A percentile compares a stretch with the other conserved stretches of the same genome.
Conservation (phyloP, 2,113 vertebrate genomes). For the Oncorhynchus nerka region DNA sequence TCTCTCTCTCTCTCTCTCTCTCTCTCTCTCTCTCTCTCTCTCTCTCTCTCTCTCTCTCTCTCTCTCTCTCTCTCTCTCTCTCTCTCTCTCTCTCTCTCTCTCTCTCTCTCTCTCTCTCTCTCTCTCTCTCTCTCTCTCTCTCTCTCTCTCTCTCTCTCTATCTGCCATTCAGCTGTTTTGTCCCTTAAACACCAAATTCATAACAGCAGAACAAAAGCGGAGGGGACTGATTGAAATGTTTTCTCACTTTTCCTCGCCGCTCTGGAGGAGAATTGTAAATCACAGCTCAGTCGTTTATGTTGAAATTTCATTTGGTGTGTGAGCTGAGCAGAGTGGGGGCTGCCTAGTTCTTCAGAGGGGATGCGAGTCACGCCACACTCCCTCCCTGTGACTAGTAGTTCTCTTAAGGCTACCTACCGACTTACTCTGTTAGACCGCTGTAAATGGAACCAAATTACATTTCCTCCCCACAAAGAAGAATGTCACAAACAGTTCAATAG, state of each 20-base stretch:
- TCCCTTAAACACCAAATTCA: constrained; percentile 71
- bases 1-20: background rate
- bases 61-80: background rate
- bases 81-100: constrained; percentile 9
- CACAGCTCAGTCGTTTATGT: constrained; percentile 70
- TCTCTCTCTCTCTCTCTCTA: constrained; percentile 6
- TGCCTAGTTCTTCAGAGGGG: constrained; percentile 59
- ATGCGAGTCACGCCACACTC: constrained; percentile 41
- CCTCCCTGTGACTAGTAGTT: constrained; percentile 38
- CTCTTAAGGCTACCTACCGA: constrained; percentile 61
- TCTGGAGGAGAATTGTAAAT: constrained; percentile 69
- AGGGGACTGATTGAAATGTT: constrained; percentile 70
- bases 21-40: background rate
- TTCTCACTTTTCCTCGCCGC: constrained; percentile 65
- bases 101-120: no score
- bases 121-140: no score
- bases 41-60: background rate
- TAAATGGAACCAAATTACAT: constrained; percentile 70
- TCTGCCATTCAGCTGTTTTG: constrained; percentile 53
- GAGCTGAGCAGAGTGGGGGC: constrained; percentile 43
- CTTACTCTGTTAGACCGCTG: constrained; percentile 66
- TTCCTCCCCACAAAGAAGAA: constrained; percentile 59
- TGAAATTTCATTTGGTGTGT: constrained; percentile 70
- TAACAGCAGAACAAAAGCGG: constrained; percentile 65
- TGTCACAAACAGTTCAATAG: constrained; percentile 52